phyloP scores from a whole-genome alignment of 2,113 vertebrate species.

The Ahaetulla prasina region DNA sequence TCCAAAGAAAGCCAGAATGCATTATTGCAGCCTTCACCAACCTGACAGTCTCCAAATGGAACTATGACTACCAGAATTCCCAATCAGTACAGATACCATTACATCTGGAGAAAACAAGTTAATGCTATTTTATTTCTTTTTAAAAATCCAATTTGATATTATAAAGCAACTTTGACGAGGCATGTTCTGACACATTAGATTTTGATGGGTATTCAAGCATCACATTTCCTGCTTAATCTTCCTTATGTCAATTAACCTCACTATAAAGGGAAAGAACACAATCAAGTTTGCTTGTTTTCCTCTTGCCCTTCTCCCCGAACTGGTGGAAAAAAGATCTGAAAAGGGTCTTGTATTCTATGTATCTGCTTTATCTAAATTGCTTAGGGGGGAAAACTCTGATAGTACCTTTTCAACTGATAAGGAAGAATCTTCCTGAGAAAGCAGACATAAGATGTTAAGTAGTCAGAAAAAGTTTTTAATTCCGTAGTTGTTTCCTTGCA shows the following conservation, averaged over 20 bases:
- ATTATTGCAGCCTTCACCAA: background rate
- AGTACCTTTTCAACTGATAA: slow-evolving; percentile 96
- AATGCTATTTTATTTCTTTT: background rate
- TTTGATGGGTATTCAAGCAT: background rate
- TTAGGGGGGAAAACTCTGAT: background rate
- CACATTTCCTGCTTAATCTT: background rate
- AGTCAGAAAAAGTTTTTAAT: slow-evolving; percentile 85
- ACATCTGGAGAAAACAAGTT: background rate
- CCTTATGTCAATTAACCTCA: background rate
- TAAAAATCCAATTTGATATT: background rate
- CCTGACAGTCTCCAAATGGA: background rate
- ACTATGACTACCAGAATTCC: background rate
- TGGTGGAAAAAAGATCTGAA: background rate
- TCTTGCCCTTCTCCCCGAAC: background rate
- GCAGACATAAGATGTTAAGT: slow-evolving; percentile 83
- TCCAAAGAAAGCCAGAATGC: background rate
- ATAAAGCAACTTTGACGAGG: background rate
- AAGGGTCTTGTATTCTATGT: background rate
- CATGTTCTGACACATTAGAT: background rate
- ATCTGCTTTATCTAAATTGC: background rate
- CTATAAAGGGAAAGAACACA: background rate
- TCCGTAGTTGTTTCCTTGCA: slow-evolving; percentile 90
- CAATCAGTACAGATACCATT: background rate
- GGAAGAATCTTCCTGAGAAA: slow-evolving; percentile 97
- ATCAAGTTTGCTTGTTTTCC: background rate